phyloP scores from a whole-genome alignment of 2,888 invertebrate species.

The Galerucella nymphaeae region DNA sequence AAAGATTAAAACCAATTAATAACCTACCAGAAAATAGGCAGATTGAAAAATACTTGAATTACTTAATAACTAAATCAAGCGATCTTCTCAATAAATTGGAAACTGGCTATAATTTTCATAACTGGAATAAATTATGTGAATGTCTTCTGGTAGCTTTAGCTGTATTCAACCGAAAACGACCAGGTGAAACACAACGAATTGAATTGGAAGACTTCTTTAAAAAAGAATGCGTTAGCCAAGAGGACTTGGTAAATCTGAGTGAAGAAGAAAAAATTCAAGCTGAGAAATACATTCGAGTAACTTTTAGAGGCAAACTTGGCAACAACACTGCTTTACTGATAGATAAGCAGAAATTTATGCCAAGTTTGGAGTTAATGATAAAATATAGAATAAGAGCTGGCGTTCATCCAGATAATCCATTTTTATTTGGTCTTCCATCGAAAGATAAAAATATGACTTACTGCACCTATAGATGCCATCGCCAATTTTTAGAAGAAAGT shows the following conservation, averaged over 20 bases:
- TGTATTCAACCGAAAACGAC: not conserved
- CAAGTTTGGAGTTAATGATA: too few relatives aligned
- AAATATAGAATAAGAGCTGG: too few relatives aligned
- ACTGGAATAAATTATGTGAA: constrained; percentile 13
- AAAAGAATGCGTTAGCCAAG: not conserved
- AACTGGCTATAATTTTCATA: not conserved
- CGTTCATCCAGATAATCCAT: too few relatives aligned
- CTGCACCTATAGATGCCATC: too few relatives aligned
- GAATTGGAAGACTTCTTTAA: not conserved
- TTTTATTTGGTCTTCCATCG: too few relatives aligned
- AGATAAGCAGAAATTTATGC: too few relatives aligned
- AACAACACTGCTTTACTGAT: too few relatives aligned
- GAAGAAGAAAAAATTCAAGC: constrained; percentile 22
- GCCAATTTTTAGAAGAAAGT: too few relatives aligned
- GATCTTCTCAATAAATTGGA: not conserved
- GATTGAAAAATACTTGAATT: constrained; percentile 21
- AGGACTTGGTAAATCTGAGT: constrained; percentile 1
- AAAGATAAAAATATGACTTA: too few relatives aligned
- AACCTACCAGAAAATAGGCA: constrained; percentile 10
- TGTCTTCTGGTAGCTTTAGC: not conserved
- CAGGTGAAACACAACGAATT: constrained; percentile 3
- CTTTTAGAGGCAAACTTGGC: too few relatives aligned
- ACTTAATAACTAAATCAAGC: not conserved
- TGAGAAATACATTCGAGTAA: too few relatives aligned
- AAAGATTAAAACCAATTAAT: constrained; percentile 15